A percentile compares a stretch with the other conserved stretches of the same genome.
These are phyloP conservation scores for Leucophora obtusa DNA, from an alignment of 2,888 invertebrate genomes.

Conservation along the genomic window DNA sequence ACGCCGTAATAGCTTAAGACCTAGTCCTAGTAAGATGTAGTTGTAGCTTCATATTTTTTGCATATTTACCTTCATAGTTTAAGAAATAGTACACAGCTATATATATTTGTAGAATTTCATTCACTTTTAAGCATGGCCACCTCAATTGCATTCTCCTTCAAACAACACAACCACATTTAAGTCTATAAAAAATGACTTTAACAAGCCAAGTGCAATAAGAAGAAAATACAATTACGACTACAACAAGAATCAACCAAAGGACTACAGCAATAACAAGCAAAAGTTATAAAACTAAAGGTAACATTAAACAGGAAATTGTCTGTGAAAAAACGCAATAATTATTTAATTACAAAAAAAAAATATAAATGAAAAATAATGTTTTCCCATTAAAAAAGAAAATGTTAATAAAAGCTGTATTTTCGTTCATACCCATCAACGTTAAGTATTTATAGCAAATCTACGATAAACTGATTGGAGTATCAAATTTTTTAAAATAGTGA, in stretches of 20 bases:
- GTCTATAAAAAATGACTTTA: slow-evolving; percentile 34
- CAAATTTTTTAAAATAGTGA: too few relatives aligned
- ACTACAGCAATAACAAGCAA: neutral
- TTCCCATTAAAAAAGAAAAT: slow-evolving; percentile 36
- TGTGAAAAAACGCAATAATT: slow-evolving; percentile 39
- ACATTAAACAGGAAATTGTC: slow-evolving; percentile 49
- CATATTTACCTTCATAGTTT: too few relatives aligned
- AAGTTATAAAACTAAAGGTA: slow-evolving; percentile 47
- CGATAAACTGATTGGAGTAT: too few relatives aligned
- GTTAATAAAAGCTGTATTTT: too few relatives aligned
- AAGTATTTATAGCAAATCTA: too few relatives aligned
- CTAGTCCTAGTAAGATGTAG: too few relatives aligned
- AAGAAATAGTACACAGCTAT: too few relatives aligned
- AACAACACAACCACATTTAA: neutral
- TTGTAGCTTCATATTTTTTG: too few relatives aligned
- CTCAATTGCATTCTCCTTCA: neutral
- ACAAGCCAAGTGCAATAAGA: slow-evolving; percentile 33
- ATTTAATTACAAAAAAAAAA: slow-evolving; percentile 5
- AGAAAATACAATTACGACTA: slow-evolving; percentile 5
- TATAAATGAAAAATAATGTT: slow-evolving; percentile 56
- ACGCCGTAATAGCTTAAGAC: too few relatives aligned
- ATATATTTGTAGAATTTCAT: too few relatives aligned
- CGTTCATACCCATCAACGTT: too few relatives aligned
- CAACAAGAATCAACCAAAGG: neutral
- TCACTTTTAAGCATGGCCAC: neutral